Base-by-base conservation (phyloP, 64 coral and sea anemone genomes). In the Catalaphyllia jardinei region DNA sequence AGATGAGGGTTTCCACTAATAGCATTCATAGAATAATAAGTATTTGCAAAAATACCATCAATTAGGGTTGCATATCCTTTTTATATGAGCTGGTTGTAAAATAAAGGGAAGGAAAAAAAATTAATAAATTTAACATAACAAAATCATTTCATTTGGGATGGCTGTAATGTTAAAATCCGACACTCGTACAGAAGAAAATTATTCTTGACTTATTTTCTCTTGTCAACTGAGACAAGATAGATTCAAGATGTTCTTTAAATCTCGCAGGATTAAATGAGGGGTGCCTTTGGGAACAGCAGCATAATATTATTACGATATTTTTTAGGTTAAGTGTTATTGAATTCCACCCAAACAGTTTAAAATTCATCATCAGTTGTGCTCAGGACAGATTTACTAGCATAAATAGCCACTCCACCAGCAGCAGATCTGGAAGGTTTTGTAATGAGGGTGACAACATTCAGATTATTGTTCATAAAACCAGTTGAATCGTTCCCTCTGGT, bases 221-320 rank as follows among this genome's bases (percentile, higher is more conserved):
- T 63, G 74, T 7, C 22, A 78, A 63, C 12, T 77, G 61, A 14
- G 46, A 30, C 7, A 88, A 64, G 20, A 64, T 25, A 10, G 22
- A 33, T 19, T 78, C 87, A 64, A 67, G 4, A 76, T 88, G 54
- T 55, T 88, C 87, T 31, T 10, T 88, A 14, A 88, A 64, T 50
- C 0, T 77, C 18, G 19, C 42, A 30, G 86, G n/a, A 86, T 12
- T 17, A 71, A 71, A 88, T 75, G 86, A 72, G 60, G 86, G 86
- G 75, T 88, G 86, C 75, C 72, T 87, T 57, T 87, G 73, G 4
- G 25, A 31, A 69, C 60, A 86, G 10, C 60, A 86, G n/a, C 82
- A 86, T 9, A 86, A 86, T n/a, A n/a, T n/a, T n/a, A n/a, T n/a
- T n/a, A n/a, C n/a, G 71, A 87, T 87, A 87, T n/a, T 33, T 87